Conservation (phyloP, 2,797 vertebrate genomes). For the Neostethus bicornis region DNA sequence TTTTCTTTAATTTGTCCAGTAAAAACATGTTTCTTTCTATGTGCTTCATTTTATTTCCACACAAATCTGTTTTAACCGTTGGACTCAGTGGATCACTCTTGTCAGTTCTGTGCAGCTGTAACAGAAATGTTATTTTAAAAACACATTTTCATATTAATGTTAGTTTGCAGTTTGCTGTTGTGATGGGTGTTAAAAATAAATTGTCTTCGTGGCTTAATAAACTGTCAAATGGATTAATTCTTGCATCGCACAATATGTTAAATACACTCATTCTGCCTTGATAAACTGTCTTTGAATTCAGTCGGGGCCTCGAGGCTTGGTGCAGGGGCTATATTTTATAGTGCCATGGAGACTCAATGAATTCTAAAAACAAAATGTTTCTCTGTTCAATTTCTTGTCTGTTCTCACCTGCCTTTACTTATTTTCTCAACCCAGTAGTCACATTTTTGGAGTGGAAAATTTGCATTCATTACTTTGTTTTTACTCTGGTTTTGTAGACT, state of each 20-base stretch:
- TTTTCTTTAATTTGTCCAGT: neutral
- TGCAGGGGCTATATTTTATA: neutral
- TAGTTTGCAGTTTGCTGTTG: constrained; percentile 26
- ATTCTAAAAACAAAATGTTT: constrained; percentile 1
- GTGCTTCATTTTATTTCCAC: neutral
- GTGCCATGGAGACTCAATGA: neutral
- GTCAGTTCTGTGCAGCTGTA: constrained; percentile 19
- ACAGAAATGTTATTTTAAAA: constrained; percentile 34
- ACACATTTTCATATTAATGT: constrained; percentile 16
- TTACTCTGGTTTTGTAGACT: constrained; percentile 60
- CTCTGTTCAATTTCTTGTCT: neutral
- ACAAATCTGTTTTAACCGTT: constrained; percentile 25
- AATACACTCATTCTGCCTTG: neutral
- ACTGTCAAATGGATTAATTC: constrained; percentile 15
- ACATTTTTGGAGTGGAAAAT: neutral
- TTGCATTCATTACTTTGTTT: constrained; percentile 36
- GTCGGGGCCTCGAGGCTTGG: constrained; percentile 1
- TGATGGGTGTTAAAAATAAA: constrained; percentile 22
- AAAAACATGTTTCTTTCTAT: neutral
- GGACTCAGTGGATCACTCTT: constrained; percentile 47
- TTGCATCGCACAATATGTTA: neutral
- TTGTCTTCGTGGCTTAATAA: constrained; percentile 20
- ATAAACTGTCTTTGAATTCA: constrained; percentile 7
- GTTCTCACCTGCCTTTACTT: neutral
- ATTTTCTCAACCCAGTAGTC: constrained; percentile 4